Evolutionary conservation across 2,888 invertebrate species (phyloP), one percentile per base, ranked within the genome.

Genomic region (Sinhomidia bicolor): DNA sequence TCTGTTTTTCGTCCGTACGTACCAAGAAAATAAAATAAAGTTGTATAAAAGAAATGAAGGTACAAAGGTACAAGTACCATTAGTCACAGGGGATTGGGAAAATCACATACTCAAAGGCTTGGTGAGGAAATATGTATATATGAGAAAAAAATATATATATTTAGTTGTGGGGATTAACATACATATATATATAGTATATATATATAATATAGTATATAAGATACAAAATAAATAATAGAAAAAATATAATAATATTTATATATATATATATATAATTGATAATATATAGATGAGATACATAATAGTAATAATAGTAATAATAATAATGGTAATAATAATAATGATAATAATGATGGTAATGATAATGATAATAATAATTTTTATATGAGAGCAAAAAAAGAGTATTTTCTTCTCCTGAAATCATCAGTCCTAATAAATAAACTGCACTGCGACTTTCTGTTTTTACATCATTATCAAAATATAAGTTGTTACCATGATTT

Each of bases 51-150:
- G 17, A 62, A 17, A 78, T 6, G 32, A 54, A 47, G 14, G 6
- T 26, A 12, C 26, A 20, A 29, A 74, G 14, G 32, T 36, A 41
- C 1, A 87, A 76, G 74, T 82, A 68, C 68, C 47, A 87, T 87
- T 87, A 82, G 86, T 86, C 80, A 80, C 80, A 80, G 86, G 86
- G 80, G 44, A 57, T 44, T 57, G 80, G 86, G 74, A 87, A 86
- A 76, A 26, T 81, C 62, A 51, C 87, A 87, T 87, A 81, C 81
- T 47, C 54, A 71, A 79, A 68, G 86, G 87, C 68, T 76, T 74
- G 68, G 78, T 68, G 82, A 82, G 82, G 87, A 87, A 47, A 36
- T 29, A 65, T 36, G 80, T 60, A 71, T 41, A n/a, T n/a, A n/a
- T n/a, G n/a, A n/a, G 71, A 81, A 26, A 87, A 79, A 80, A 82